These are phyloP conservation scores for Styela clava DNA, from an alignment of 23 tunicate species.

Conservation along the genomic window DNA sequence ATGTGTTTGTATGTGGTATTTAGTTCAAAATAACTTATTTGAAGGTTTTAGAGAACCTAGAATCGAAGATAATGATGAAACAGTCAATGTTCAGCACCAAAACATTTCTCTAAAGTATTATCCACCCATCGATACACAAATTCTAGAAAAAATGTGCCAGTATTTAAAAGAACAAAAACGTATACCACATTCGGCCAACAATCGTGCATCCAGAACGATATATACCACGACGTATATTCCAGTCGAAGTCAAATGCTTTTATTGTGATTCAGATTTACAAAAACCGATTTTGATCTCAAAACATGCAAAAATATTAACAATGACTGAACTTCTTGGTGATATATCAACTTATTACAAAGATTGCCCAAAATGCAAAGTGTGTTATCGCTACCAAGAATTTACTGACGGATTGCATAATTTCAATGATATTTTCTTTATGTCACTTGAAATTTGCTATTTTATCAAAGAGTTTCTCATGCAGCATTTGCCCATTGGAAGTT, in stretches of 20 bases:
- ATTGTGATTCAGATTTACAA: not conserved
- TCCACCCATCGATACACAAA: not conserved
- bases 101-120: too few species aligned
- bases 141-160: not conserved
- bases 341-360: not conserved
- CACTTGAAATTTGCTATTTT: constrained; percentile 8
- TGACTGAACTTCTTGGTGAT: not conserved
- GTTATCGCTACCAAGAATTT: constrained; percentile 14
- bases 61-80: not conserved
- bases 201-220: not conserved
- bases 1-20: constrained; percentile 16
- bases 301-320: not conserved
- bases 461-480: not conserved
- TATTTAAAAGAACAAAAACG: not conserved
- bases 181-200: not conserved
- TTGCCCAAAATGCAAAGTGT: not conserved
- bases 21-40: constrained; percentile 4
- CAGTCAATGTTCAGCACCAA: not conserved
- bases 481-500: constrained; percentile 18
- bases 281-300: not conserved
- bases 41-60: not conserved
- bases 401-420: constrained; percentile 17
- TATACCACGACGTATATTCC: not conserved
- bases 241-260: not conserved
- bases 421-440: constrained; percentile 20